These are phyloP conservation scores for Diadophis punctatus DNA, from an alignment of 2,113 vertebrate genomes.

Conservation along the genomic window DNA sequence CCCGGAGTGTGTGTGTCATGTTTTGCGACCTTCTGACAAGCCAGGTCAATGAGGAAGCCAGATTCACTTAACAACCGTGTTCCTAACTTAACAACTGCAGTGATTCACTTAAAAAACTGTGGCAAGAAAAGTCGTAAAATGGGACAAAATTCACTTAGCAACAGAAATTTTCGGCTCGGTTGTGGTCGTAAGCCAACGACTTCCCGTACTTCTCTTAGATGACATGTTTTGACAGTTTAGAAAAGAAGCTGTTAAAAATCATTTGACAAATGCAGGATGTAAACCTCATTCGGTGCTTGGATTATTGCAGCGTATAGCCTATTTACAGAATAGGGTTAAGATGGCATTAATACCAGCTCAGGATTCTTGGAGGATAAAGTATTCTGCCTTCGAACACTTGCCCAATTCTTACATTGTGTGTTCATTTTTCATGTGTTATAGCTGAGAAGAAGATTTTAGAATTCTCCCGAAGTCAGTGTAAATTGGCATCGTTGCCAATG, in stretches of 20 bases:
- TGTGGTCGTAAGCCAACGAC: too few species aligned
- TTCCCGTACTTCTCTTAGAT: neutral
- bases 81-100: too few species aligned
- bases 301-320: neutral
- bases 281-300: neutral
- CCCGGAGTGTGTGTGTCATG: too few species aligned
- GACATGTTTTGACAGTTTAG: neutral
- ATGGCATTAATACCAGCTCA: neutral
- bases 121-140: too few species aligned
- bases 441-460: neutral
- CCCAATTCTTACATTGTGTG: neutral
- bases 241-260: neutral
- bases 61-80: too few species aligned
- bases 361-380: neutral
- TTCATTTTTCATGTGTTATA: neutral
- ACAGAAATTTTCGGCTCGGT: too few species aligned
- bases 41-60: too few species aligned
- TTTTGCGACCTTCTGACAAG: too few species aligned
- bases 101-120: too few species aligned
- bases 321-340: neutral
- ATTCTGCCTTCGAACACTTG: neutral
- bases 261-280: neutral
- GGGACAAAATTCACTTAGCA: too few species aligned
- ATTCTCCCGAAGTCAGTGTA: neutral
- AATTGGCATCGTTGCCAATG: neutral